A percentile compares a stretch with the other conserved stretches of the same genome.
Conservation (phyloP, 2,797 vertebrate species). For the Neopelma chrysocephalum region DNA sequence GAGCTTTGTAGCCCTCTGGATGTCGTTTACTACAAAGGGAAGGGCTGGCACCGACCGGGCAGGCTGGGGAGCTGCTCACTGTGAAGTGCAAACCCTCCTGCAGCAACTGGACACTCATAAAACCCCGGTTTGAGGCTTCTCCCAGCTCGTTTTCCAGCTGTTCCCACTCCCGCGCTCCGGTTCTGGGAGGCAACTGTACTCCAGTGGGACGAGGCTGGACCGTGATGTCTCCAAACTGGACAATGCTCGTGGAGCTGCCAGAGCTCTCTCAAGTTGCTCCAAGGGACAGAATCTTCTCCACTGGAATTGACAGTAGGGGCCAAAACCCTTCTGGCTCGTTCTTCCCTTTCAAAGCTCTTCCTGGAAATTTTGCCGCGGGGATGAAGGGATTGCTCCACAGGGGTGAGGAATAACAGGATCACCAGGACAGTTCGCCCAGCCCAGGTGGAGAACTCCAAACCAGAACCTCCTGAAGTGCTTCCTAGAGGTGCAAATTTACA, state of each 20-base stretch:
- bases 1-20: neutral
- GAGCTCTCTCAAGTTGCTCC: neutral
- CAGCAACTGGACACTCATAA: neutral
- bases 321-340: neutral
- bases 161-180: neutral
- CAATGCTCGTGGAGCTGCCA: neutral
- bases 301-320: neutral
- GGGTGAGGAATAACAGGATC: neutral
- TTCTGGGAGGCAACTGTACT: neutral
- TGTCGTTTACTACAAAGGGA: slow-evolving; percentile 25
- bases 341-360: neutral
- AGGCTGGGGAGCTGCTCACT: neutral
- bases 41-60: neutral
- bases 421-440: neutral
- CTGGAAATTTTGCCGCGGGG: neutral
- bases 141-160: neutral
- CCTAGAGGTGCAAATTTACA: neutral
- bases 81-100: neutral
- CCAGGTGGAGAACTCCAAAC: neutral
- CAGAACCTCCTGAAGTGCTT: neutral
- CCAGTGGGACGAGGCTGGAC: neutral
- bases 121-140: neutral
- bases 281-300: neutral
- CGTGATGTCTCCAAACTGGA: neutral
- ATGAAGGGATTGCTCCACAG: neutral